These are phyloP conservation scores for Lysandra bellargus DNA, from an alignment of 2,888 invertebrate genomes.

Conservation along the genomic window DNA sequence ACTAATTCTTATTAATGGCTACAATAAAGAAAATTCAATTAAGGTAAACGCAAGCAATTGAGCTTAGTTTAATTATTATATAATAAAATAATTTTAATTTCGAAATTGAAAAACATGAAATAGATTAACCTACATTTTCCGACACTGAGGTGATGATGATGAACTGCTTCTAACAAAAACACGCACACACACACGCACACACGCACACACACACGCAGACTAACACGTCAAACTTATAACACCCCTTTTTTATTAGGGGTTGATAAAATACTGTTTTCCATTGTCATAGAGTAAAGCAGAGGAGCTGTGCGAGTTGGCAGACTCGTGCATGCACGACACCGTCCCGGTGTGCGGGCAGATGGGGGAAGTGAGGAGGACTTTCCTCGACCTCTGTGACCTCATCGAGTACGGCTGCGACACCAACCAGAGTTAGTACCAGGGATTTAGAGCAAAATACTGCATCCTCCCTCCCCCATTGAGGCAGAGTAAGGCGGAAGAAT, in stretches of 20 bases:
- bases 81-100: too few species aligned
- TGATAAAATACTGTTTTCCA: background rate
- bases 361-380: constrained; percentile 59
- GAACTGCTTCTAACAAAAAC: too few species aligned
- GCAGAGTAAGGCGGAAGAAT: too few species aligned
- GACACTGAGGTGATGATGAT: too few species aligned
- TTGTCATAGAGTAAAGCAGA: constrained; percentile 61
- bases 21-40: background rate
- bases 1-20: background rate
- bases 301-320: constrained; percentile 59
- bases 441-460: background rate
- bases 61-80: too few species aligned
- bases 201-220: too few species aligned
- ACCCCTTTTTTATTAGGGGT: too few species aligned
- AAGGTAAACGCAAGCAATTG: too few species aligned
- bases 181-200: too few species aligned
- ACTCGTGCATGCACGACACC: constrained; percentile 67
- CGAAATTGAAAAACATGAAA: too few species aligned
- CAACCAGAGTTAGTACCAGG: constrained; percentile 52
- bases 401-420: constrained; percentile 67
- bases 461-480: background rate
- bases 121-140: too few species aligned
- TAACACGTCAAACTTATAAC: too few species aligned
- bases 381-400: constrained; percentile 66
- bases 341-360: constrained; percentile 64